Percentiles rank a stretch among this genome's conserved stretches.
Conservation (phyloP, 2,797 vertebrate species). For the Pangasius djambal region DNA sequence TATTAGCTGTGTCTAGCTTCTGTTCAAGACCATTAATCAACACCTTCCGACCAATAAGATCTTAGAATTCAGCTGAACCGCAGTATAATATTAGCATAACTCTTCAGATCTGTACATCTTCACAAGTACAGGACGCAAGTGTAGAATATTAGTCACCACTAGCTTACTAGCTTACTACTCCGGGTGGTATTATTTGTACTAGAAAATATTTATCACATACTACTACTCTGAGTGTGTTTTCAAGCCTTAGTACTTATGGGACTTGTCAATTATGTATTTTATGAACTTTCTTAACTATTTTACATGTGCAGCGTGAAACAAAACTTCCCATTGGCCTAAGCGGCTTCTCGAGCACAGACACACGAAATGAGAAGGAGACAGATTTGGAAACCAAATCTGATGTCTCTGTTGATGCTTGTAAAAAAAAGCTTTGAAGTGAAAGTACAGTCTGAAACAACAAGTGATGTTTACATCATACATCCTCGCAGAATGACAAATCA, state of each 20-base stretch:
- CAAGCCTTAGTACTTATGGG: no score
- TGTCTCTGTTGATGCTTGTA: background rate
- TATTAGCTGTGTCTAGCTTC: background rate
- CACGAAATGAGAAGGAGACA: background rate
- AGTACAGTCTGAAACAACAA: background rate
- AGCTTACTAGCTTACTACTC: background rate
- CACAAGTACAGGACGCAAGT: background rate
- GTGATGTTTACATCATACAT: background rate
- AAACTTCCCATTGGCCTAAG: background rate
- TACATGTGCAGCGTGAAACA: background rate
- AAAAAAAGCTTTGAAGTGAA: constrained; percentile 10
- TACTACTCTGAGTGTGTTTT: background rate
- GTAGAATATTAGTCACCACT: background rate
- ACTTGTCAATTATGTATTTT: background rate
- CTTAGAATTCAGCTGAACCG: background rate
- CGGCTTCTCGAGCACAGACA: background rate
- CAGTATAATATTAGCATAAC: background rate
- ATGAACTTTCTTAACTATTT: background rate
- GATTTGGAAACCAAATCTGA: constrained; percentile 14
- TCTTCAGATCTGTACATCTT: background rate
- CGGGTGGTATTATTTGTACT: background rate
- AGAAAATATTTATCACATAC: background rate
- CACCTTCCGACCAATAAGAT: background rate
- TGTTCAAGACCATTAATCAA: background rate
- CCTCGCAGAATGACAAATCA: no score